Evolutionary conservation across 2,113 vertebrate genomes (phyloP).

Genomic region (Myiagra hebetior): DNA sequence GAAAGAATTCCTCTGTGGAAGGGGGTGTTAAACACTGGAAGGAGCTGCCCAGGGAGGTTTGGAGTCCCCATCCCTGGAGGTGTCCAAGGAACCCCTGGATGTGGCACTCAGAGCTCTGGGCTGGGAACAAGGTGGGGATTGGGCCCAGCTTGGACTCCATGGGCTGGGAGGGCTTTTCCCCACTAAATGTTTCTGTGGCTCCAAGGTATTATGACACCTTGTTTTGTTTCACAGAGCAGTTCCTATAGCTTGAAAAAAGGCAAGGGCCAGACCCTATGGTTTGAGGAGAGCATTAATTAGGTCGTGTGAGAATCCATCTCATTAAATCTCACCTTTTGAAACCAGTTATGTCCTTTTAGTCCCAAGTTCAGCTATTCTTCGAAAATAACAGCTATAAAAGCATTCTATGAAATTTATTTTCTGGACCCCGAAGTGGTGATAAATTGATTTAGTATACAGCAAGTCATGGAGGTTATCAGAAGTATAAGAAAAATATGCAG

Average conservation of each 20-base stretch:
- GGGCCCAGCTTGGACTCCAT: background rate
- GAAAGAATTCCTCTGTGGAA: background rate
- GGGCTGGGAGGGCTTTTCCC: background rate
- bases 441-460: background rate
- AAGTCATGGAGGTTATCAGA: background rate
- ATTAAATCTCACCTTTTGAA: background rate
- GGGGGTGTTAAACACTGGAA: too few relatives aligned
- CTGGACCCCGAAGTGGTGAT: background rate
- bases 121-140: background rate
- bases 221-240: background rate
- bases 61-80: background rate
- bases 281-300: background rate
- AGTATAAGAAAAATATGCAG: slow-evolving; percentile 3
- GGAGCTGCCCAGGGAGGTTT: background rate
- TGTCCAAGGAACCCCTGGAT: background rate
- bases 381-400: background rate
- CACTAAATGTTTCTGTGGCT: background rate
- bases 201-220: background rate
- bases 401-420: background rate
- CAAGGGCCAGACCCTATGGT: background rate
- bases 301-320: background rate
- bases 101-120: background rate
- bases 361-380: background rate
- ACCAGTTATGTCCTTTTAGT: background rate
- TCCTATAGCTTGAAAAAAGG: background rate